Base-by-base conservation (phyloP, 2,113 vertebrate genomes). In the Amia ocellicauda region DNA sequence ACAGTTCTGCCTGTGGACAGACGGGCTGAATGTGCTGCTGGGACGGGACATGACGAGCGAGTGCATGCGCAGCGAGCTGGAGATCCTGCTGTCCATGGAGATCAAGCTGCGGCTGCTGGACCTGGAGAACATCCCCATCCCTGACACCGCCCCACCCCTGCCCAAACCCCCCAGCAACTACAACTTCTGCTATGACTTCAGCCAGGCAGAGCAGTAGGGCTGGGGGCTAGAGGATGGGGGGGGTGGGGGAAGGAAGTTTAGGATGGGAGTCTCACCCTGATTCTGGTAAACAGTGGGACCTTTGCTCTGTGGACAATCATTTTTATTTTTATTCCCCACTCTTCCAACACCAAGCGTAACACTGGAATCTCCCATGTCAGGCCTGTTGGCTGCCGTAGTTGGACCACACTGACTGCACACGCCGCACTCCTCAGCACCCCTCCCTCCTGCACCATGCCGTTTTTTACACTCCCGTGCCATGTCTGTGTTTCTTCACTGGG, bases 101-200 rank as follows among this genome's bases (percentile, higher is more conserved):
- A 94, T 98, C 51, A 99, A 99, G 74, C 89, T 99, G 78, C 92
- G 90, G 50, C 86, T 99, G 42, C 74, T 99, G 76, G 97, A 99
- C 75, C 89, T 99, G 66, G 97, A 98, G 81, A 98, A 96, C 11
- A 87, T 99, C 42, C 80, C 84, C 64, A 97, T 99, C 72, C 97
- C 97, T 0, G 94, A 98, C 3, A 67, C 45, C 0, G 92, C 97
- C 0, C 97, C 97, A 0, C 88, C 87, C 0, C 3, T 99, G 2
- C 97, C 97, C 52, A 94, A 93, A 23, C 89, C 93, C 2, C 97
- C 97, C n/a, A 95, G 92, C 84, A 98, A 93, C 80, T 91, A 89
- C 80, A 95, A 97, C 81, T 98, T 97, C 89, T 97, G 93, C 85
- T 98, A 98, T 1, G 91, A 98, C 81, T 98, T 94, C 73, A 95